Evolutionary conservation across 2,888 invertebrate genomes (phyloP), one percentile per base, ranked within the genome.

Genomic region (Sinodicranocentrus sp.): DNA sequence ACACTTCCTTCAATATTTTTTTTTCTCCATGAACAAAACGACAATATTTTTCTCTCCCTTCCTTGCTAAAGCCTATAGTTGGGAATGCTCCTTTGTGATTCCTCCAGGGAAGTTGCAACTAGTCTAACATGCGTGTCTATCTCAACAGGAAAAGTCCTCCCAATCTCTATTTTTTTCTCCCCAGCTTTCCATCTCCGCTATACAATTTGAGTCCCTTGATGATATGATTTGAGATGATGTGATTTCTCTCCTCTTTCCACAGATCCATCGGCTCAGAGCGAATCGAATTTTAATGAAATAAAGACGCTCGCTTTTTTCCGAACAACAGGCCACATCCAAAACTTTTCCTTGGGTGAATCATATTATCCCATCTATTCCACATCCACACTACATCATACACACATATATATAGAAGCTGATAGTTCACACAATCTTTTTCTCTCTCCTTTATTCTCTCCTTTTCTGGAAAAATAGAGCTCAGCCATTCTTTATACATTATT

Each of bases 221-320:
- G 71, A 71, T 57, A 57, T 33, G 68, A 71, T 71, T 68, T 71
- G 54, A 71, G 48, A 70, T 33, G 33, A 17, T 75, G 65, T 76
- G 48, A 76, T 76, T 44, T 26, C n/a, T 65, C 76, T 52, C 33
- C 76, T 28, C 65, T 19, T 61, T 6, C 8, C n/a, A 26, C 15
- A 25, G 26, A 54, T 65, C 48, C 54, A 76, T 67, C 52, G 54
- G 63, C 57, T 67, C 57, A 77, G 19, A 68, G 33, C 68, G 57
- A 68, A 77, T 77, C 77, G 57, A 68, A 77, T 77, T 67, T 57
- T 68, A 77, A 77, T 77, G 67, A 68, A 68, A 67, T 57, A 67
- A 68, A 57, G 44, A 67, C 57, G 43, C 26, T 57, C 57, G 43
- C 28, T 48, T 44, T 26, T 61, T 39, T 43, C 43, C 5, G 23